These are phyloP conservation scores for Cyphomyrmex costatus DNA, from an alignment of 1,140 invertebrate genomes.

Conservation along the genomic window DNA sequence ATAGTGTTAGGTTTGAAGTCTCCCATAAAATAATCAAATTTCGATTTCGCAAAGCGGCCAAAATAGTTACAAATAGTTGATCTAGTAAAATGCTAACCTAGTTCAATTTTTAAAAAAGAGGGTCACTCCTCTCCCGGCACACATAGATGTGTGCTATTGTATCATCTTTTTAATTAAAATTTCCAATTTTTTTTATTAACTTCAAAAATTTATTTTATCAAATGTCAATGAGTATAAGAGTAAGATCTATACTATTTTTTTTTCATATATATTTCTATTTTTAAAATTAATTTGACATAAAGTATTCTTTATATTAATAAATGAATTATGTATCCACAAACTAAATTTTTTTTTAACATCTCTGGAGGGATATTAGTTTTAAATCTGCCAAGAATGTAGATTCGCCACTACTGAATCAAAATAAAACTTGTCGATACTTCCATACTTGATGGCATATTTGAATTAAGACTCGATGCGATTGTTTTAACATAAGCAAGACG, in stretches of 20 bases:
- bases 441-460: background rate
- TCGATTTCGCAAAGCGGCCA: background rate
- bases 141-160: background rate
- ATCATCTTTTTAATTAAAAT: background rate
- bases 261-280: background rate
- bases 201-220: background rate
- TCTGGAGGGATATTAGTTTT: slow-evolving; percentile 24
- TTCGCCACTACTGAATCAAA: slow-evolving; percentile 32
- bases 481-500: slow-evolving; percentile 7
- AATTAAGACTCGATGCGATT: slow-evolving; percentile 5
- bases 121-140: too few relatives aligned
- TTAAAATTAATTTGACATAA: background rate
- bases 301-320: background rate
- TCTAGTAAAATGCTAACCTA: background rate
- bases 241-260: background rate
- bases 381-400: background rate
- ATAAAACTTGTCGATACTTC: slow-evolving; percentile 30
- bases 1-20: slow-evolving; percentile 51
- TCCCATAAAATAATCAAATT: slow-evolving; percentile 9
- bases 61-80: background rate
- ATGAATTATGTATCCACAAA: background rate
- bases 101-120: background rate
- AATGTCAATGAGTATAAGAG: background rate
- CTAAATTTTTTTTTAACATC: background rate
- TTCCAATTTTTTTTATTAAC: background rate